Base-by-base conservation (phyloP, 2,888 invertebrate genomes). In the Exocentrus adspersus region DNA sequence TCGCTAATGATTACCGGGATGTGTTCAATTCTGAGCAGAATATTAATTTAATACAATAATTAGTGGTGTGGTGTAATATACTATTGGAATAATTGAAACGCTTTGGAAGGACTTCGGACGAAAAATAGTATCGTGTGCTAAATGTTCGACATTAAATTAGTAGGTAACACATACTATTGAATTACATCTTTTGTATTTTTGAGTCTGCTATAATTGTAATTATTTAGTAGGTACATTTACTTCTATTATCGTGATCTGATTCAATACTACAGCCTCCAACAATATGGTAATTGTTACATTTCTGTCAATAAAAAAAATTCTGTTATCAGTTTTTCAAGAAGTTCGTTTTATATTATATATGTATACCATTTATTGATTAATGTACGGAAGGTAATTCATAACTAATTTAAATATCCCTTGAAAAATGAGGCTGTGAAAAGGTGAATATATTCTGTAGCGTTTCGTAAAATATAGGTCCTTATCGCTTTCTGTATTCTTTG, bases 401-500 rank as follows among this genome's bases (percentile, higher is more conserved):
- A 62, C 54, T 64, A 67, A 67, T 67, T 64, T 64, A 61, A 61
- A 62, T 62, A 67, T 67, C 64, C 61, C 51, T 59, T 59, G 56
- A 28, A 30, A 62, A 56, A 61, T 67, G 67, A 67, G 61, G 58
- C 59, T 50, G 30, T 32, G 16, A 24, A 59, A 63, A 63, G 60
- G 59, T 63, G 66, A 66, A 37, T 37, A 37, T 66, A 66, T 61
- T 61, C 52, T 54, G 30, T 67, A 67, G 64, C 67, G 62, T 61
- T 67, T 61, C 61, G 64, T 62, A 48, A 67, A 67, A 67, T 67
- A 67, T 64, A 59, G 64, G 61, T 64, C 64, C 67, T 64, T 62
- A 67, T 67, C 64, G 64, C 46, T 54, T 61, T 61, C 59, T 56
- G 45, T 61, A 64, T 67, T 67, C 67, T 64, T 61, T 64, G 62